These are phyloP conservation scores for Vireo griseus DNA, from an alignment of 2,797 vertebrate genomes.

Conservation along the genomic window DNA sequence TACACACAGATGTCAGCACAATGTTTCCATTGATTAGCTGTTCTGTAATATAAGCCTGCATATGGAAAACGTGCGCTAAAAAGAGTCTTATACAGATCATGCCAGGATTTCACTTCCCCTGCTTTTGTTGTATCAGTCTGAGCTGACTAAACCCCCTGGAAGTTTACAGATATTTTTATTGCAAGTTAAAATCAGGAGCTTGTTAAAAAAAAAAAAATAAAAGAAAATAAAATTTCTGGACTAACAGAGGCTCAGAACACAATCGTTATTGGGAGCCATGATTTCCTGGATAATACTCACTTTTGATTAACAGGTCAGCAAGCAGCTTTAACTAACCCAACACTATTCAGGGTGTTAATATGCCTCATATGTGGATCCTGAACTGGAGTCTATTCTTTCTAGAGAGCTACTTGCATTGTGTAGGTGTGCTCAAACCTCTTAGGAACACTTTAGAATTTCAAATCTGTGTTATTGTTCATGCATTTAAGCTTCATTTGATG, in stretches of 20 bases:
- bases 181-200: neutral
- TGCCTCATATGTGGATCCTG: neutral
- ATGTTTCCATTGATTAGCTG: conserved; percentile 44
- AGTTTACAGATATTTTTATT: neutral
- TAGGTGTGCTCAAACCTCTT: neutral
- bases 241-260: neutral
- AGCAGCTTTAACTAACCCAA: neutral
- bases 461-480: neutral
- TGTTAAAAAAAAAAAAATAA: neutral
- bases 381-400: neutral
- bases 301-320: neutral
- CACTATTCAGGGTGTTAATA: neutral
- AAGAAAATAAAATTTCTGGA: neutral
- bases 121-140: conserved; percentile 8
- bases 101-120: conserved; percentile 27
- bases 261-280: neutral
- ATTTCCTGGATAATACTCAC: neutral
- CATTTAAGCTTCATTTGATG: neutral
- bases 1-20: conserved; percentile 32
- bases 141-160: neutral
- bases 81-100: neutral
- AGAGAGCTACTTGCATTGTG: neutral
- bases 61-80: conserved; percentile 2
- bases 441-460: neutral
- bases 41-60: conserved; percentile 20